Evolutionary conservation across 2,888 invertebrate genomes (phyloP).

Genomic region (Lycocerus yunnanus): DNA sequence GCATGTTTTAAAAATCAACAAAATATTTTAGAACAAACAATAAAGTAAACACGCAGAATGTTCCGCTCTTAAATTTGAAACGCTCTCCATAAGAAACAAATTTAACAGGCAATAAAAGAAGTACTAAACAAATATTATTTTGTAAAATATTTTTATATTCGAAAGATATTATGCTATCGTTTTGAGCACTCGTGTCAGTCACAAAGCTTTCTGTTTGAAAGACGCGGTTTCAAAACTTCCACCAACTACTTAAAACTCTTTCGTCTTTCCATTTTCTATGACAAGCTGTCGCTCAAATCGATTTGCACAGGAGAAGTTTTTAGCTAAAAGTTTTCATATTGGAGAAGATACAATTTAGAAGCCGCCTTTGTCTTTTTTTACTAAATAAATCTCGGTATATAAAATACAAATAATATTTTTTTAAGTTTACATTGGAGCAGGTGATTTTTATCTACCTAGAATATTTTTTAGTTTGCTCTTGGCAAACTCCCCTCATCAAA

Average conservation of each 20-base stretch:
- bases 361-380: slow-evolving; percentile 11
- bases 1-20: too few species aligned
- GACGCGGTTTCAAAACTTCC: slow-evolving; percentile 53
- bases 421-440: neutral
- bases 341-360: slow-evolving; percentile 48
- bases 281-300: slow-evolving; percentile 56
- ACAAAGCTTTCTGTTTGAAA: slow-evolving; percentile 51
- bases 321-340: slow-evolving; percentile 48
- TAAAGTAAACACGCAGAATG: too few species aligned
- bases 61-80: neutral
- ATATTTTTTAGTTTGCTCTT: slow-evolving; percentile 2
- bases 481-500: neutral
- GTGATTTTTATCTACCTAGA: neutral
- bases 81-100: neutral
- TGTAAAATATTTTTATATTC: slow-evolving; percentile 5
- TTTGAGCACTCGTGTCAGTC: slow-evolving; percentile 45
- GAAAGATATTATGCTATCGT: slow-evolving; percentile 12
- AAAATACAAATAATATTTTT: slow-evolving; percentile 5
- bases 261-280: slow-evolving; percentile 56
- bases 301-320: slow-evolving; percentile 37
- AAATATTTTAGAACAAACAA: too few species aligned
- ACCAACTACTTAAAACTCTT: slow-evolving; percentile 58
- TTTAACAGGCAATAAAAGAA: neutral
- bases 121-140: neutral
- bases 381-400: neutral